These are phyloP conservation scores for Poecilobothrus nobilitatus DNA, from an alignment of 2,888 invertebrate genomes.

Conservation along the genomic window DNA sequence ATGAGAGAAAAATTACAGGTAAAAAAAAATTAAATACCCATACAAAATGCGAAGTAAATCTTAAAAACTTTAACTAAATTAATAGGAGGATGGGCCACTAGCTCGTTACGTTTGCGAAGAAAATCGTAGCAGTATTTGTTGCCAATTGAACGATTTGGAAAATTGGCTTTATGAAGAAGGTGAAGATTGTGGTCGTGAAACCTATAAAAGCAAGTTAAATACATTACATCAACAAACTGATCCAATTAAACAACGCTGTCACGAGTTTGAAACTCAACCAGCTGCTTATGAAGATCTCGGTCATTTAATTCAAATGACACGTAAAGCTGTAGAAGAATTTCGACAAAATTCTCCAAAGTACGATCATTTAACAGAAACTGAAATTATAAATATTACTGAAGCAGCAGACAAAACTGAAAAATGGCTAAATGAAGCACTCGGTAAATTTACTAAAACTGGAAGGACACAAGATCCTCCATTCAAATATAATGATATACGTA, in stretches of 20 bases:
- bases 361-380: conserved; percentile 71
- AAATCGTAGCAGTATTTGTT: conserved; percentile 56
- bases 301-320: conserved; percentile 65
- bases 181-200: conserved; percentile 76
- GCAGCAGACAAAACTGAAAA: conserved; percentile 61
- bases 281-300: conserved; percentile 73
- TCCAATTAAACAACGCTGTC: conserved; percentile 74
- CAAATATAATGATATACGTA: conserved; percentile 68
- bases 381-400: conserved; percentile 66
- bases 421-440: conserved; percentile 75
- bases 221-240: conserved; percentile 70
- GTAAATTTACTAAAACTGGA: conserved; percentile 55
- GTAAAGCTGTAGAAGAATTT: conserved; percentile 67
- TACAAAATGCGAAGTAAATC: neutral
- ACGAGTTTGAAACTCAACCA: conserved; percentile 74
- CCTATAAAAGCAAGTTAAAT: conserved; percentile 55
- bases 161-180: conserved; percentile 96
- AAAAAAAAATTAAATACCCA: conserved; percentile 16
- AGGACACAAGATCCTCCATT: conserved; percentile 67
- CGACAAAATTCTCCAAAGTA: conserved; percentile 64
- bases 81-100: conserved; percentile 58
- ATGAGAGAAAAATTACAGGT: conserved; percentile 75
- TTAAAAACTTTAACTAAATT: neutral
- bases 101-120: conserved; percentile 65
- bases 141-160: conserved; percentile 74